Evolutionary conservation across 2,797 vertebrate genomes (phyloP), one percentile per base, ranked within the genome.

Genomic region (Sarcophilus harrisii): DNA sequence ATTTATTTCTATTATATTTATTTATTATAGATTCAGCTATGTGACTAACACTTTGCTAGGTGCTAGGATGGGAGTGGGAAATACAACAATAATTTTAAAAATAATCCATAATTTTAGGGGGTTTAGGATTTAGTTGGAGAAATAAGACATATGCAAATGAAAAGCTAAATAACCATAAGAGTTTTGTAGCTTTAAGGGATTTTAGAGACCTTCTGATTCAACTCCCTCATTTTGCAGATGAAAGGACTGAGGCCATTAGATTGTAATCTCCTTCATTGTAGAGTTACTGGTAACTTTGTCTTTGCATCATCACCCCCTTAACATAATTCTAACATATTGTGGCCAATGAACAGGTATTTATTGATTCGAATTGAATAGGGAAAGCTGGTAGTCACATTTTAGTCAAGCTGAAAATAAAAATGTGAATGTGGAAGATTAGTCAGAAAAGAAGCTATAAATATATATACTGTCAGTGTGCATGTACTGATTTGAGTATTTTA

Each of bases 251-350:
- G n/a, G n/a, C n/a, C 66, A 54, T 58, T 81, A 58, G 52, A n/a
- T 91, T 90, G 32, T 93, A 66, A 89, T 90, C 89, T 94, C 92
- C 18, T 58, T 94, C 54, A 58, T 28, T 81, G 55, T 55, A 90
- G 58, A 92, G 93, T 92, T 57, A 59, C 1, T 12, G 24, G 0
- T 21, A 45, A 58, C 5, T 89, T 3, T 92, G 32, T 73, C 57
- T 95, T 52, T 96, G 8, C 62, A 54, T 91, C 60, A 58, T 18
- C 29, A 57, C 29, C 38, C 18, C 38, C 73, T 81, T 29, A 13
- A 81, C 45, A 45, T n/a, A 66, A 18, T 11, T 32, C 38, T 81
- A 45, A 81, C 18, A 10, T 45, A 45, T 45, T 45, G 8, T 81
- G 21, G 73, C 21, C 38, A 45, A 9, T 45, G n/a, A 45, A 45